These are phyloP conservation scores for Triops cancriformis DNA, from an alignment of 1,140 invertebrate genomes.

Conservation along the genomic window DNA sequence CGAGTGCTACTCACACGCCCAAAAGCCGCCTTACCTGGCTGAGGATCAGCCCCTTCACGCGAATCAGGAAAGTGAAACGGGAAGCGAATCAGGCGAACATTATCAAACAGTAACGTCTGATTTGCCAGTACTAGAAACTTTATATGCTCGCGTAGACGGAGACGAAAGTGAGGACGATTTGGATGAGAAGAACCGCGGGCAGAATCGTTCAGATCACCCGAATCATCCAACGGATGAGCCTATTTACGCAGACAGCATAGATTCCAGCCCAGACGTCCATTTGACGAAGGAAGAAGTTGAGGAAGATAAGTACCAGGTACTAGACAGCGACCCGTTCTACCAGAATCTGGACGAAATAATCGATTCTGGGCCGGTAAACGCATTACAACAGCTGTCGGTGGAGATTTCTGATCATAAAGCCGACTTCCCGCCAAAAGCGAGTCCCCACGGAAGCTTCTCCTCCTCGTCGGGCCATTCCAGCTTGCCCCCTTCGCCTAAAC, in stretches of 20 bases:
- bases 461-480: neutral
- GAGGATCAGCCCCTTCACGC: neutral
- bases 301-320: neutral
- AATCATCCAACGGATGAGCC: neutral
- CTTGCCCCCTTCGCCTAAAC: neutral
- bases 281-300: neutral
- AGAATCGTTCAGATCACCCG: neutral
- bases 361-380: neutral
- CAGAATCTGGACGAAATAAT: neutral
- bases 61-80: neutral
- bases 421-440: neutral
- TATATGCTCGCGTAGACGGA: neutral
- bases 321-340: neutral
- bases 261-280: neutral
- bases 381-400: neutral
- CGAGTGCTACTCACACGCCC: constrained; percentile 18
- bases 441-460: neutral
- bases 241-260: neutral
- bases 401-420: neutral
- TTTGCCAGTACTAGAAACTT: neutral
- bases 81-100: neutral
- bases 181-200: neutral
- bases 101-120: constrained; percentile 17
- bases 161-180: neutral
- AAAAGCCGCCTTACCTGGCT: neutral